A percentile compares a stretch with the other conserved stretches of the same genome.
phyloP scores from a whole-genome alignment of 30 jellyfish, hydroid and myxozoan species.

The Mastigias papua region DNA sequence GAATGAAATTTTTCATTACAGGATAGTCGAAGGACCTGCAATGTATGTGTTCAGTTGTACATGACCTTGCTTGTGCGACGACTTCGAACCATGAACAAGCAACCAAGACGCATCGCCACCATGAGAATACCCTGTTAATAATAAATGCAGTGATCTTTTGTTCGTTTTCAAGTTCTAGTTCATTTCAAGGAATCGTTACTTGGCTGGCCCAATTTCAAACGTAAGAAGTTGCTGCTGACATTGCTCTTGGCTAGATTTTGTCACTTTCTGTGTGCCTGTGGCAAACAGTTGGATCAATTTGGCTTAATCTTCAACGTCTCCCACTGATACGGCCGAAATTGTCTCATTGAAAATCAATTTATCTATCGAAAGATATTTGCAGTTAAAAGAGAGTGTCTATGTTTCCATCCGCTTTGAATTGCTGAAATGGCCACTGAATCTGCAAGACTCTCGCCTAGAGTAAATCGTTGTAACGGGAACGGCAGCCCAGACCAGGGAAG shows the following conservation, averaged over 20 bases:
- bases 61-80: constrained; percentile 82
- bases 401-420: background rate
- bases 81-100: constrained; percentile 77
- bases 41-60: constrained; percentile 63
- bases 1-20: background rate
- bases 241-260: background rate
- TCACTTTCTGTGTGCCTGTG: constrained; percentile 41
- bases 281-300: constrained; percentile 8
- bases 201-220: constrained; percentile 25
- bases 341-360: background rate
- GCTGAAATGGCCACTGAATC: constrained; percentile 61
- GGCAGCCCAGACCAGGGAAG: constrained; percentile 86
- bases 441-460: constrained; percentile 70
- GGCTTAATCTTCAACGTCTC: background rate
- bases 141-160: constrained; percentile 65
- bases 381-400: background rate
- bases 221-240: background rate
- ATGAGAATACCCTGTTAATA: constrained; percentile 66
- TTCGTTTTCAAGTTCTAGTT: constrained; percentile 29
- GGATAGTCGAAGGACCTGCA: constrained; percentile 63
- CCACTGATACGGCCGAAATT: background rate
- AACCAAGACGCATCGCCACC: constrained; percentile 74
- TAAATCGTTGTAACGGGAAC: constrained; percentile 72
- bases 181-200: constrained; percentile 27
- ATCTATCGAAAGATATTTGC: background rate